phyloP scores from a whole-genome alignment of 35 echinoderm and acorn worm species.

The Chiridota heheva region DNA sequence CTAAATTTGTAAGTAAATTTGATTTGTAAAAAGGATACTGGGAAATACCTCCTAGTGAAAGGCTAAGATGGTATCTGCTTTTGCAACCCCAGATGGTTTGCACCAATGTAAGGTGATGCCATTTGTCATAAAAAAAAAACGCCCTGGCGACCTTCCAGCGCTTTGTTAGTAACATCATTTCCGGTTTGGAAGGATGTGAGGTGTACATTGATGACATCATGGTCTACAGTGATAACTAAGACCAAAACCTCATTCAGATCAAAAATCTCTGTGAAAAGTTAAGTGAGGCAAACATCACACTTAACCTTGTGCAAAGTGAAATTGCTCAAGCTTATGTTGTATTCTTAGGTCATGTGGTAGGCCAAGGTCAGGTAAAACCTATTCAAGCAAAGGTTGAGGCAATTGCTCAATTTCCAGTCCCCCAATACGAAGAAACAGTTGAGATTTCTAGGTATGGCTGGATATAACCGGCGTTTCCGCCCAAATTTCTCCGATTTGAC shows the following conservation, averaged over 20 bases:
- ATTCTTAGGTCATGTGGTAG: conserved; percentile 13
- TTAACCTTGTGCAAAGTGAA: conserved; percentile 27
- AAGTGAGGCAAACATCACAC: neutral
- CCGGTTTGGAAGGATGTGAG: conserved; percentile 12
- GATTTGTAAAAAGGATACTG: too few species aligned
- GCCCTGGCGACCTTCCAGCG: conserved; percentile 26
- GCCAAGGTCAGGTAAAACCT: conserved; percentile 23
- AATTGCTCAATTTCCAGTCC: neutral
- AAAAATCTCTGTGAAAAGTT: neutral
- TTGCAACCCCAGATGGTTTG: conserved; percentile 14
- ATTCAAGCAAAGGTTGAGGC: conserved; percentile 7
- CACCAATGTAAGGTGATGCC: conserved; percentile 33
- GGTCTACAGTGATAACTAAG: conserved; percentile 1
- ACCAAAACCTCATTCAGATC: conserved; percentile 11
- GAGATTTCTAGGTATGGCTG: conserved; percentile 53
- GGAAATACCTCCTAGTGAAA: neutral
- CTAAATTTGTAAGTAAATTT: too few species aligned
- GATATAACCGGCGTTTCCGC: conserved; percentile 48
- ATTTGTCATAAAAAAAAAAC: conserved; percentile 39
- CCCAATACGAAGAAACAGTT: conserved; percentile 25
- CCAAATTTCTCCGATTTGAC: conserved; percentile 37
- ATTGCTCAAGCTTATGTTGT: conserved; percentile 10
- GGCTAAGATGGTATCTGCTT: conserved; percentile 15
- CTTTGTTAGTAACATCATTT: neutral
- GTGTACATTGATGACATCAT: conserved; percentile 3